phyloP scores from a whole-genome alignment of 2,113 vertebrate genomes.

The Ceratotherium simum region DNA sequence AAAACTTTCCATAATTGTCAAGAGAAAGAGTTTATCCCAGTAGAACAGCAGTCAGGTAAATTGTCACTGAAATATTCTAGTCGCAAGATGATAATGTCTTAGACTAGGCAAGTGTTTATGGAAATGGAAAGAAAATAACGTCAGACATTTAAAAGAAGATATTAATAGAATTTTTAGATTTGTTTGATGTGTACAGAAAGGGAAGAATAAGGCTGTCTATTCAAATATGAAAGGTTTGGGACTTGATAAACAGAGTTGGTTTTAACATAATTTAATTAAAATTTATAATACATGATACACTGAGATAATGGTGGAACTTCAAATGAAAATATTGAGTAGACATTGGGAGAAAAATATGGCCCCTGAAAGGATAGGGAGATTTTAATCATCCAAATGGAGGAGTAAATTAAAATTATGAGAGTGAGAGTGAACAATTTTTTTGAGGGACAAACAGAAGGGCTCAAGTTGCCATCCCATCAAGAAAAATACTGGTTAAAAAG shows the following conservation, averaged over 20 bases:
- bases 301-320: neutral
- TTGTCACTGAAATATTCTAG: neutral
- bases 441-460: neutral
- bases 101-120: neutral
- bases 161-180: neutral
- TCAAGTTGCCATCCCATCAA: neutral
- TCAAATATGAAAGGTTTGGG: neutral
- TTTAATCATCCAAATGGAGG: neutral
- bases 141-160: neutral
- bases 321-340: constrained; percentile 27
- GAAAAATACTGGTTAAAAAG: neutral
- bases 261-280: neutral
- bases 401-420: neutral
- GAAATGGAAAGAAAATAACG: neutral
- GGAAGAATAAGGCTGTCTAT: neutral
- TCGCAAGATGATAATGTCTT: neutral
- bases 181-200: neutral
- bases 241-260: neutral
- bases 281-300: neutral
- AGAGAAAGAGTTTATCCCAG: neutral
- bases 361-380: neutral
- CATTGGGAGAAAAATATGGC: neutral
- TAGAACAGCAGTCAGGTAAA: neutral
- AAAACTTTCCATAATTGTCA: neutral
- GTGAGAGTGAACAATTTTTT: neutral